Percentiles rank a stretch among this genome's conserved stretches.
These are phyloP conservation scores for Uloborus plumipes DNA, from an alignment of 2,888 invertebrate genomes.

Conservation along the genomic window DNA sequence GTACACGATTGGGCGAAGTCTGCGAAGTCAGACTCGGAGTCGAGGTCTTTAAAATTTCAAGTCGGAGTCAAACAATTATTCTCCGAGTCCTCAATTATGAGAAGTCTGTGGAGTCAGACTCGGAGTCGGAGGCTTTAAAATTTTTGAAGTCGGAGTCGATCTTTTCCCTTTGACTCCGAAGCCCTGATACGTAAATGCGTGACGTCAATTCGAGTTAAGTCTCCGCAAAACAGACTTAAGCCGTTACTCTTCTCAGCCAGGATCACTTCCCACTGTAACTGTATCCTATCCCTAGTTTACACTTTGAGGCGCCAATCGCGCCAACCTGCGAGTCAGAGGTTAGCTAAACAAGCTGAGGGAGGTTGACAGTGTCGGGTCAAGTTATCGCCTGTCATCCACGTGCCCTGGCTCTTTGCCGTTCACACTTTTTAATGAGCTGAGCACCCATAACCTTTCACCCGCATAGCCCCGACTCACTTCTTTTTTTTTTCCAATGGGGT, in stretches of 20 bases:
- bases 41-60: too few relatives aligned
- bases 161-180: too few relatives aligned
- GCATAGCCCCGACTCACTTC: neutral
- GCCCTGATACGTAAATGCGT: too few relatives aligned
- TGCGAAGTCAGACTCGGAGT: too few relatives aligned
- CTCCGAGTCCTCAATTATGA: too few relatives aligned
- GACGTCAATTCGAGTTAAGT: too few relatives aligned
- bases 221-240: constrained; percentile 5
- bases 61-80: too few relatives aligned
- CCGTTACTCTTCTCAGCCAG: constrained; percentile 4
- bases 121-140: too few relatives aligned
- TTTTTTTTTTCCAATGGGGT: constrained; percentile 8
- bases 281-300: constrained; percentile 45
- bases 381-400: constrained; percentile 56
- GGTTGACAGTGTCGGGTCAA: constrained; percentile 20
- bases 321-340: constrained; percentile 55
- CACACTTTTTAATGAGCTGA: constrained; percentile 61
- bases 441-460: constrained; percentile 54
- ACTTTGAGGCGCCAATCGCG: constrained; percentile 59
- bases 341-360: constrained; percentile 45
- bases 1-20: too few relatives aligned
- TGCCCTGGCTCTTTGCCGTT: constrained; percentile 61
- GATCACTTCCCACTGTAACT: constrained; percentile 1
- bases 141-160: too few relatives aligned
- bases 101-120: too few relatives aligned